Conservation (phyloP, 2,113 vertebrate species). For the Hyperopisus bebe region DNA sequence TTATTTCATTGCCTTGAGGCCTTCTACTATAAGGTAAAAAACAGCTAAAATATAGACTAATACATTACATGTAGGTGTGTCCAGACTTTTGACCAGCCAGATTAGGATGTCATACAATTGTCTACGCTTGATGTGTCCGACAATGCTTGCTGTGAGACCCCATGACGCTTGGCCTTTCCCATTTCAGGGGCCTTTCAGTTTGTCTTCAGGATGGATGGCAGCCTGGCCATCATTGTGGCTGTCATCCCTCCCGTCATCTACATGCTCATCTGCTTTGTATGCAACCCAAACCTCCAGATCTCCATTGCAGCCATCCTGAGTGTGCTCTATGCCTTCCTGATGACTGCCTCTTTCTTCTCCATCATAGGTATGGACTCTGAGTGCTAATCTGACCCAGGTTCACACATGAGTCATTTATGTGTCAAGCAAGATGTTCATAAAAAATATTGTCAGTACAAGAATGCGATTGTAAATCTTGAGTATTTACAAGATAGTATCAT, state of each 20-base stretch:
- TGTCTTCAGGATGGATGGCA: conserved; percentile 52
- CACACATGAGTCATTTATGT: not conserved
- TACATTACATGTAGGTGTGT: not conserved
- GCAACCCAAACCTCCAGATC: conserved; percentile 60
- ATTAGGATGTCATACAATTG: not conserved
- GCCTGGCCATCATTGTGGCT: conserved; percentile 52
- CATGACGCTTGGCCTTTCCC: not conserved
- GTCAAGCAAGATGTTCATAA: not conserved
- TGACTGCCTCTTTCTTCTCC: conserved; percentile 66
- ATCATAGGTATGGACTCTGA: conserved; percentile 58
- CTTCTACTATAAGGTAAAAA: not conserved
- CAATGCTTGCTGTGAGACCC: not conserved
- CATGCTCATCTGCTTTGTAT: conserved; percentile 58
- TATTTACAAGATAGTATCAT: not conserved
- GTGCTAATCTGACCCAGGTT: not conserved
- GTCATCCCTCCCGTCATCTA: conserved; percentile 60
- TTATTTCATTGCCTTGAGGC: not conserved
- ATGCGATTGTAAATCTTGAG: not conserved
- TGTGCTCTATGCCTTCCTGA: conserved; percentile 67
- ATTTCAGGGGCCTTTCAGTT: conserved; percentile 64
- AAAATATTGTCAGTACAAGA: not conserved
- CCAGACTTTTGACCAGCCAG: not conserved
- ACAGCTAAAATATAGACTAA: not conserved
- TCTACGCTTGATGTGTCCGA: not conserved
- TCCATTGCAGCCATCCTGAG: conserved; percentile 62